phyloP scores from a whole-genome alignment of 2,113 vertebrate genomes.

The Grammomys dolichurus region DNA sequence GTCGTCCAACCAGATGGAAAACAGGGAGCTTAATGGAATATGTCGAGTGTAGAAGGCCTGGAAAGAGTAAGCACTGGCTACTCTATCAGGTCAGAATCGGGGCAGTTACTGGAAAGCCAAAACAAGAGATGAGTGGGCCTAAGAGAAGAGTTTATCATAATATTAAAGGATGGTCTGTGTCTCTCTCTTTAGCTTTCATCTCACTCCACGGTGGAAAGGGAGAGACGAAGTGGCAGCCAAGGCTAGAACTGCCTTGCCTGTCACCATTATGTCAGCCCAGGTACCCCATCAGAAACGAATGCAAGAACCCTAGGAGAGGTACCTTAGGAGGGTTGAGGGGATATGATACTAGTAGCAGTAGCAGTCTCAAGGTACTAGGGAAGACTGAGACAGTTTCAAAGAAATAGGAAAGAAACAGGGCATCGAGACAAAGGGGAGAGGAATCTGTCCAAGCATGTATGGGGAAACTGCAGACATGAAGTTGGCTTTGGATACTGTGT shows the following conservation, averaged over 20 bases:
- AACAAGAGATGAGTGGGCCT: neutral
- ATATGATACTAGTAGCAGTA: too few relatives aligned
- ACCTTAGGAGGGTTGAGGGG: neutral
- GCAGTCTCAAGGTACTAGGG: neutral
- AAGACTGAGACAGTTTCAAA: neutral
- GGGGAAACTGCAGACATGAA: neutral
- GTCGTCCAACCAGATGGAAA: neutral
- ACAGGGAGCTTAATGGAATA: neutral
- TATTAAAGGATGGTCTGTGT: neutral
- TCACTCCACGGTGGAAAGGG: neutral
- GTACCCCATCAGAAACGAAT: neutral
- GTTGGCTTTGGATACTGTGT: neutral
- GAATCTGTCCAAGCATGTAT: neutral
- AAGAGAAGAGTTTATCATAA: neutral
- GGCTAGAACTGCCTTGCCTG: neutral
- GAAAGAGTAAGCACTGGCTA: neutral
- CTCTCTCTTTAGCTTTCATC: neutral
- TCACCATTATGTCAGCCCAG: neutral
- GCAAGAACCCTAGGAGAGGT: neutral
- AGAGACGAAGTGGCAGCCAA: neutral
- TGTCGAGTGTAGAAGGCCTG: too few relatives aligned
- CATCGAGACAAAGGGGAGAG: accelerated
- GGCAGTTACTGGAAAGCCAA: neutral
- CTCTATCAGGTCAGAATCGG: neutral
- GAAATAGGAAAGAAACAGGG: neutral